Percentiles rank a stretch among this genome's conserved stretches.
These are phyloP conservation scores for Leptopilina myrica DNA, from an alignment of 2,888 invertebrate species.

Conservation along the genomic window DNA sequence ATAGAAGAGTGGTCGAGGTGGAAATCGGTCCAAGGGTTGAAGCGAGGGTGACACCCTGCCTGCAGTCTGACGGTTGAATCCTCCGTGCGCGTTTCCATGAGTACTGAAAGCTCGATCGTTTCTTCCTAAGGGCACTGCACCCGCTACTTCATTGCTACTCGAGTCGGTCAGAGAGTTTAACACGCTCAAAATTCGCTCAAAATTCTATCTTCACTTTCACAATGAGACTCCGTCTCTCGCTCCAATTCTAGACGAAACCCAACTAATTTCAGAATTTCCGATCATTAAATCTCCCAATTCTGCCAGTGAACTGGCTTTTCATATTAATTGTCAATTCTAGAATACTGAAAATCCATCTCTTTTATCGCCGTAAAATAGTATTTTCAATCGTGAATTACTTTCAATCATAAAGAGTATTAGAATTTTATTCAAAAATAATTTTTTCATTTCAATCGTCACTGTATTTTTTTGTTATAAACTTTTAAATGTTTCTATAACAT, in stretches of 20 bases:
- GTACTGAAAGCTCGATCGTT: conserved; percentile 58
- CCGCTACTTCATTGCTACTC: not conserved
- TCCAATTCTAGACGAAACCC: too few species aligned
- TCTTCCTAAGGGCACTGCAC: conserved; percentile 58
- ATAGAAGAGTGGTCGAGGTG: conserved; percentile 50
- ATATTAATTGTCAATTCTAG: not conserved
- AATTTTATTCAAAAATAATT: too few species aligned
- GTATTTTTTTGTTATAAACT: too few species aligned
- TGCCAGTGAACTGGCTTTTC: not conserved
- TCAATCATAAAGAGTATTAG: too few species aligned
- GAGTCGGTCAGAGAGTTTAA: conserved; percentile 39
- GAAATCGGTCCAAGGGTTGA: conserved; percentile 54
- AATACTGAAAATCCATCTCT: too few species aligned
- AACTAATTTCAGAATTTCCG: too few species aligned
- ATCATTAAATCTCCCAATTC: not conserved
- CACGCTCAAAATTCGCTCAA: not conserved
- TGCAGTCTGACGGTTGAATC: conserved; percentile 74
- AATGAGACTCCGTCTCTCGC: too few species aligned
- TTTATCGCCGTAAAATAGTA: too few species aligned
- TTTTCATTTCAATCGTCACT: too few species aligned
- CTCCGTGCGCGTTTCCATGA: conserved; percentile 60
- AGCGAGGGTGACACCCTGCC: conserved; percentile 76
- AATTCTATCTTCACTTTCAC: not conserved
- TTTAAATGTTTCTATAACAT: too few species aligned
- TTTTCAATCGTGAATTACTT: too few species aligned